Conservation (phyloP, 2,797 vertebrate genomes). For the Sarcoramphus papa region DNA sequence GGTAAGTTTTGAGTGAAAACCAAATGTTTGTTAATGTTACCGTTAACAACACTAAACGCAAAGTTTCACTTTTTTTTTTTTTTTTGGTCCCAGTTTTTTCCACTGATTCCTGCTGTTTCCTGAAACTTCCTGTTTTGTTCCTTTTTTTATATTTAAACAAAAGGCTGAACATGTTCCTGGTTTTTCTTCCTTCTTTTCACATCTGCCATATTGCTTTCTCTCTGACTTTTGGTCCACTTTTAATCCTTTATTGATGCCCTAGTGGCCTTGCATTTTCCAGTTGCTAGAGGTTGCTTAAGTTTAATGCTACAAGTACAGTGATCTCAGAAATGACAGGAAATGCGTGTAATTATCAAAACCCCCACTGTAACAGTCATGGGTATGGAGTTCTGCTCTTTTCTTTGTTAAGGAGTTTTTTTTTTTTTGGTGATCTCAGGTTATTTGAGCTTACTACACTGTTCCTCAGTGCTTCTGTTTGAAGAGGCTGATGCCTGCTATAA, state of each 20-base stretch:
- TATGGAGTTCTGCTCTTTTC: neutral
- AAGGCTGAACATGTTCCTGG: neutral
- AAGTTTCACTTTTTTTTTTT: neutral
- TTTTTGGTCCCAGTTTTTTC: neutral
- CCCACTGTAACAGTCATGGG: neutral
- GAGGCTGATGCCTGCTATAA: neutral
- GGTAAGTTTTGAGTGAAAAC: neutral
- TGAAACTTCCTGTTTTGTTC: slow-evolving; percentile 2
- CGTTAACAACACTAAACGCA: neutral
- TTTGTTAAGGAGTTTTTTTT: neutral
- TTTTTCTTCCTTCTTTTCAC: slow-evolving; percentile 13
- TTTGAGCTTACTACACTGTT: neutral
- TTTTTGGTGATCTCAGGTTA: neutral
- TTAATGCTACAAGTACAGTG: neutral
- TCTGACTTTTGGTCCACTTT: neutral
- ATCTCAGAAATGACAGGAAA: neutral
- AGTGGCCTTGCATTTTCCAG: neutral
- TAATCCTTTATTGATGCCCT: neutral
- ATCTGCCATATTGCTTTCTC: neutral
- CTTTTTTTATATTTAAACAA: neutral
- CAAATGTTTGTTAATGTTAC: too few species aligned
- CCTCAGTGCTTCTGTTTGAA: neutral
- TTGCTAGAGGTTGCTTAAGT: neutral
- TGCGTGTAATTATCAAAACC: neutral
- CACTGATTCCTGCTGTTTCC: neutral